Base-by-base conservation (phyloP, 2,888 invertebrate species). In the Folsomia candida region DNA sequence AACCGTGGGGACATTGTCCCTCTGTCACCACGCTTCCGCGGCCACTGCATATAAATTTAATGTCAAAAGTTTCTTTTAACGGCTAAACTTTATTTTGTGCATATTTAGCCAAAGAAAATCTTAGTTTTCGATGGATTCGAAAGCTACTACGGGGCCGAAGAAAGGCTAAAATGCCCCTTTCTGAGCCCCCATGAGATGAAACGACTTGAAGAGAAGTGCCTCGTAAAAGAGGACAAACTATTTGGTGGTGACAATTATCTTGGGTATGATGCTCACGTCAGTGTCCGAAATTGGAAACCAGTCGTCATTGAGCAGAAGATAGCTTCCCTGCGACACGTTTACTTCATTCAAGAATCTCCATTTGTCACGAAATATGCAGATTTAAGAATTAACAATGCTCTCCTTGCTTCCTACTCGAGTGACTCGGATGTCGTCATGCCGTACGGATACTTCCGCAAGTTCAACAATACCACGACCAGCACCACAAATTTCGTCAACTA, bases 21-120 rank as follows among this genome's bases (percentile, higher is more conserved):
- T n/a, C n/a, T n/a, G n/a, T n/a, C n/a, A n/a, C n/a, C n/a, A n/a
- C n/a, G n/a, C n/a, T n/a, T n/a, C n/a, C n/a, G n/a, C n/a, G n/a
- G n/a, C n/a, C n/a, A n/a, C n/a, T n/a, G n/a, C n/a, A n/a, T n/a
- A n/a, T n/a, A n/a, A n/a, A n/a, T n/a, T n/a, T n/a, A n/a, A n/a
- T n/a, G n/a, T n/a, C n/a, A n/a, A n/a, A n/a, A n/a, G n/a, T n/a
- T n/a, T n/a, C n/a, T n/a, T n/a, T n/a, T n/a, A n/a, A n/a, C n/a
- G n/a, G n/a, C n/a, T n/a, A n/a, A n/a, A n/a, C n/a, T 6, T 22
- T 1, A 2, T 65, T 2, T 25, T 20, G 20, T n/a, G 28, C 57
- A 3, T 57, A 28, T 68, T 22, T 28, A 71, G 71, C 71, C 65
- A n/a, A 72, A 72, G 51, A 72, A 62, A 47, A 72, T 72, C 29